phyloP scores from a whole-genome alignment of 2,797 vertebrate genomes.

The Cottoperca gobio region DNA sequence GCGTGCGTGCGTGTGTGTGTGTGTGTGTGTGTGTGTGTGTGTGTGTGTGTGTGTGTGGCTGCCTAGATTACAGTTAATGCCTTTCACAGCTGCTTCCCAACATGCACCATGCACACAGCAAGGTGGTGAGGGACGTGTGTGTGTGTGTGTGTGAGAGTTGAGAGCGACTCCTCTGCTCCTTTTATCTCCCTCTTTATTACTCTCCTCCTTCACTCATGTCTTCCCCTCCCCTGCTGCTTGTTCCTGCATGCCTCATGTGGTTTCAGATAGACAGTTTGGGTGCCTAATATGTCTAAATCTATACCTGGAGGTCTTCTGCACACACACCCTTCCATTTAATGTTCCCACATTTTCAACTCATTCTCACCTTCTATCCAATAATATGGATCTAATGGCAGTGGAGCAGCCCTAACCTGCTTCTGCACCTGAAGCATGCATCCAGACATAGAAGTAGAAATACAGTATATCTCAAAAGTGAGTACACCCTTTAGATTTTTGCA shows the following conservation, averaged over 20 bases:
- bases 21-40: not conserved
- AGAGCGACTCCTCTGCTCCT: slow-evolving; percentile 1
- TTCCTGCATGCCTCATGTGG: slow-evolving; percentile 34
- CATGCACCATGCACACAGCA: slow-evolving; percentile 10
- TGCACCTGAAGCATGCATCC: slow-evolving; percentile 14
- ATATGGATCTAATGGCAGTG: slow-evolving; percentile 12
- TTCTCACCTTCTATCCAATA: slow-evolving; percentile 13
- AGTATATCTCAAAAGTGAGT: too few species aligned
- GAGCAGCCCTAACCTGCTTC: slow-evolving; percentile 44
- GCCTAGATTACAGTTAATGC: slow-evolving; percentile 44
- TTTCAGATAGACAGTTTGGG: slow-evolving; percentile 28
- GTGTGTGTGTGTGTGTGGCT: not conserved
- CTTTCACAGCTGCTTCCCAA: slow-evolving; percentile 53
- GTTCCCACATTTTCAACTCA: slow-evolving; percentile 22
- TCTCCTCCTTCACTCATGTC: slow-evolving; percentile 12
- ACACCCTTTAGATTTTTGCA: too few species aligned
- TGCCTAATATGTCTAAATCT: slow-evolving; percentile 34
- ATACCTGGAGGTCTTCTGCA: slow-evolving; percentile 13
- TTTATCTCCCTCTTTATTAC: not conserved
- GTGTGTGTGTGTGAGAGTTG: not conserved
- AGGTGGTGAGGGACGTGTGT: slow-evolving; percentile 20
- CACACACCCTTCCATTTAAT: slow-evolving; percentile 10
- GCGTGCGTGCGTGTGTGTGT: slow-evolving; percentile 8
- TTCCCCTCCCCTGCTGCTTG: slow-evolving; percentile 38
- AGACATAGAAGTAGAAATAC: slow-evolving; percentile 10